Conservation (phyloP, 1,140 invertebrate species). For the Drosophila guanche region DNA sequence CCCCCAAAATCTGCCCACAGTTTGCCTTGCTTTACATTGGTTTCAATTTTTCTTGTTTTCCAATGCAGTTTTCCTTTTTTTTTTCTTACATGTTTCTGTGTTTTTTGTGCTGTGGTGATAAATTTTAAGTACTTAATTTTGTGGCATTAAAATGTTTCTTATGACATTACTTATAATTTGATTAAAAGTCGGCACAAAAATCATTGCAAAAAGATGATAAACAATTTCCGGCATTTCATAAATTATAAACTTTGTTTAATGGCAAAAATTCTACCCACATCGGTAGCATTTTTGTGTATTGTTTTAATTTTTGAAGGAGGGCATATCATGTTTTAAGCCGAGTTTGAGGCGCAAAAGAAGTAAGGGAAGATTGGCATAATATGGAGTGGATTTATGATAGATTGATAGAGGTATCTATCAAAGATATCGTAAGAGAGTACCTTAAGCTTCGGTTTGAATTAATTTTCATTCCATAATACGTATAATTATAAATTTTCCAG, state of each 20-base stretch:
- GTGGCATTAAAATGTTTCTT: slow-evolving; percentile 47
- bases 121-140: slow-evolving; percentile 67
- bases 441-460: background rate
- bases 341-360: no score
- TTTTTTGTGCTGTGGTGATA: slow-evolving; percentile 42
- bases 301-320: background rate
- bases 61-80: slow-evolving; percentile 22
- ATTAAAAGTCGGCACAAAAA: slow-evolving; percentile 55
- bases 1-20: slow-evolving; percentile 66
- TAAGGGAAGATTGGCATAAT: no score
- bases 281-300: background rate
- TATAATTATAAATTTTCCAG: slow-evolving; percentile 9
- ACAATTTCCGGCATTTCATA: slow-evolving; percentile 61
- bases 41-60: slow-evolving; percentile 6
- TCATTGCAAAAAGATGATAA: slow-evolving; percentile 13
- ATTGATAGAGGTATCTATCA: no score
- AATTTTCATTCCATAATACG: background rate
- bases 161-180: slow-evolving; percentile 64
- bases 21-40: background rate
- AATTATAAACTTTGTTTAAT: slow-evolving; percentile 25
- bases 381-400: no score
- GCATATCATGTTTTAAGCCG: background rate
- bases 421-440: background rate
- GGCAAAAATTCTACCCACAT: slow-evolving; percentile 26
- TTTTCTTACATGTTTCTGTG: slow-evolving; percentile 16